Percentiles rank a stretch among this genome's conserved stretches.
Evolutionary conservation across 2,113 vertebrate genomes (phyloP).

Genomic region (Mormyrus iriodes): DNA sequence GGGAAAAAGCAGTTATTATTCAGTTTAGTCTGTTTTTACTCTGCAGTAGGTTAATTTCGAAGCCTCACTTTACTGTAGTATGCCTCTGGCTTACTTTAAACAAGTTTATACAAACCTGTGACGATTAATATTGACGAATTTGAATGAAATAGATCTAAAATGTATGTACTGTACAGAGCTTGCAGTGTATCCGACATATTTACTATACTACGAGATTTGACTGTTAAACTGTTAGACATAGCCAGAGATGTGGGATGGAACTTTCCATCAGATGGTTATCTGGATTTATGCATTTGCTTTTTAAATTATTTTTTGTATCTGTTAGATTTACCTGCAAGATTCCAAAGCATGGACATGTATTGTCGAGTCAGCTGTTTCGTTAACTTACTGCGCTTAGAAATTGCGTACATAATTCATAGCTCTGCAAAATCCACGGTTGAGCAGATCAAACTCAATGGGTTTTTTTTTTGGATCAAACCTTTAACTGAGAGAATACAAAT

Average conservation of each 20-base stretch:
- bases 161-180: conserved; percentile 20
- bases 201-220: conserved; percentile 8
- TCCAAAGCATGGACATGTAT: conserved; percentile 14
- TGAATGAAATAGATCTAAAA: not conserved
- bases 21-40: not conserved
- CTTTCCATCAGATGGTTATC: not conserved
- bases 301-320: not conserved
- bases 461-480: not conserved
- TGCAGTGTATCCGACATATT: conserved; percentile 14
- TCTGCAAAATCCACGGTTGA: not conserved
- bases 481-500: not conserved
- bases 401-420: conserved; percentile 11
- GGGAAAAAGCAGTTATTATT: not conserved
- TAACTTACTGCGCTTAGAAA: conserved; percentile 1
- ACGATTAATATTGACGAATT: not conserved
- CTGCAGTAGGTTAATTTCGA: not conserved
- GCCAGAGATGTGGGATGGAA: not conserved
- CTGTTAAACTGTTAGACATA: conserved; percentile 17
- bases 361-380: not conserved
- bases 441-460: not conserved
- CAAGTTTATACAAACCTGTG: not conserved
- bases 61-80: conserved; percentile 8
- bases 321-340: conserved; percentile 15
- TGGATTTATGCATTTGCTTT: conserved; percentile 1
- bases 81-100: conserved; percentile 6